Evolutionary conservation across 2,113 vertebrate species (phyloP), one percentile per base, ranked within the genome.

Genomic region (Anguilla rostrata): DNA sequence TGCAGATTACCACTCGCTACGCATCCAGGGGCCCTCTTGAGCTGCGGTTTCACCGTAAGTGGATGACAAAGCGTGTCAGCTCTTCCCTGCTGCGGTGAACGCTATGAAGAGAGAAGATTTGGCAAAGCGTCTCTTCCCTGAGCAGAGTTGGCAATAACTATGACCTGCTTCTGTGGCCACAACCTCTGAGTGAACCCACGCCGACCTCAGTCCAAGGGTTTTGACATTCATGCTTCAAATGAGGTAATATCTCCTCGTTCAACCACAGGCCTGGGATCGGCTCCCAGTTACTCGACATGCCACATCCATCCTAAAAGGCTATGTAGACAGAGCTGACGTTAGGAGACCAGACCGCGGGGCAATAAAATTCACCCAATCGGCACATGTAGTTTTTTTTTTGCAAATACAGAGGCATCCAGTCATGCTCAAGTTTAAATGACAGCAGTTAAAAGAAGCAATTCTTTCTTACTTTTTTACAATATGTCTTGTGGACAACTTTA

Each of bases 1-100:
- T 88, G 39, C 43, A 34, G 78, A 87, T 89, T 80, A 81, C 40
- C 85, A 66, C 41, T 83, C 39, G 8, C 4, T 84, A 43, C 78
- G 84, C 57, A 86, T 41, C 75, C 20, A 49, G 34, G 66, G 83
- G 53, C 40, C 81, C 22, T 87, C 20, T 39, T 18, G 82, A 78
- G 46, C 0, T 46, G 53, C 15, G 84, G 71, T 81, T 81, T 86
- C 43, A 81, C 3, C 78, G 80, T 26, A 79, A n/a, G 60, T 40
- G 39, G 34, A 53, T 29, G n/a, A 86, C 60, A 34, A 43, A 85
- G 78, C 79, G 7, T 83, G 39, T 86, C 86, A 82, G n/a, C 39
- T 85, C 83, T 53, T 80, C 79, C 40, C 87, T 86, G 34, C 1
- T 40, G 60, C 8, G 15, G 18, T 53, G 53, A n/a, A 34, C 71